Percentiles rank a stretch among this genome's conserved stretches.
These are phyloP conservation scores for Saimiri boliviensis DNA, from an alignment of 2,113 vertebrate species.

Conservation along the genomic window DNA sequence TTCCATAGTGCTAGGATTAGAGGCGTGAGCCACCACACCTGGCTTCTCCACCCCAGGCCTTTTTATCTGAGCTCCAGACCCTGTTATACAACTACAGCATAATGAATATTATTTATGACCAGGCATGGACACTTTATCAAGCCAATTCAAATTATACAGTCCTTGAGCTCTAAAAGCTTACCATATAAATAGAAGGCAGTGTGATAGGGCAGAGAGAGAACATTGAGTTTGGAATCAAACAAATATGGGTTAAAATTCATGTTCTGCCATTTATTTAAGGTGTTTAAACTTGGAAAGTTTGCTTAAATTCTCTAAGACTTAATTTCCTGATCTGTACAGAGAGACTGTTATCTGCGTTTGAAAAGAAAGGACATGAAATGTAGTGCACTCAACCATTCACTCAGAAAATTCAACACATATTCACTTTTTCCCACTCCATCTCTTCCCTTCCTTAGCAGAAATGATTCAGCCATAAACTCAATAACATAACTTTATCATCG, in stretches of 20 bases:
- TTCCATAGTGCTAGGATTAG: too few species aligned
- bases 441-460: slow-evolving; percentile 6
- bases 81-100: not conserved
- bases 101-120: not conserved
- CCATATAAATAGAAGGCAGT: not conserved
- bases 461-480: not conserved
- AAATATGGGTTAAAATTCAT: slow-evolving; percentile 49
- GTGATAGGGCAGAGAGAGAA: not conserved
- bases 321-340: slow-evolving; percentile 19
- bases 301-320: slow-evolving; percentile 10
- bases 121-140: not conserved
- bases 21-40: too few species aligned
- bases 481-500: not conserved
- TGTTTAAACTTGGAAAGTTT: slow-evolving; percentile 12
- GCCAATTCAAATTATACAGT: not conserved
- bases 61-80: not conserved
- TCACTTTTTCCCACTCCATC: not conserved
- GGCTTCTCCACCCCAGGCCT: not conserved
- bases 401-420: slow-evolving; percentile 4
- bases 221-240: not conserved
- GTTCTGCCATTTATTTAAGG: slow-evolving; percentile 3
- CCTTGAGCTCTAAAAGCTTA: not conserved
- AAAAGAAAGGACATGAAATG: not conserved
- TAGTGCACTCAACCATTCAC: not conserved
- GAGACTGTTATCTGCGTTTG: slow-evolving; percentile 15